Percentiles rank a stretch among this genome's conserved stretches.
These are phyloP conservation scores for Vannuccia rotundouncinata DNA, from an alignment of 2,888 invertebrate species.

Conservation along the genomic window DNA sequence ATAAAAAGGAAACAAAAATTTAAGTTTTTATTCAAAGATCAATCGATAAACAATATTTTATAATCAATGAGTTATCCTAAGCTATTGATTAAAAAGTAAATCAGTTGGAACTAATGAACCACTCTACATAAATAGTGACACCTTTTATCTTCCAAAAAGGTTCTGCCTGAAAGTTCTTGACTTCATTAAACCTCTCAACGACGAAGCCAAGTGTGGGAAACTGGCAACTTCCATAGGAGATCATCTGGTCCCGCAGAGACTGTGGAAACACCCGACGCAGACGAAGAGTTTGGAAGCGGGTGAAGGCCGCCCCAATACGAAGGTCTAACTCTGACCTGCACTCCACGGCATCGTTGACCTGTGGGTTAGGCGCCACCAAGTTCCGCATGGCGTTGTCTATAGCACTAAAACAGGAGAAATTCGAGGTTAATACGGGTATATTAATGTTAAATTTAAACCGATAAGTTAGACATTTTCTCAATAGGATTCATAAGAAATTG, in stretches of 20 bases:
- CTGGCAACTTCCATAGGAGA: slow-evolving; percentile 97
- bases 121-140: not conserved
- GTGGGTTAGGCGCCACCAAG: slow-evolving; percentile 71
- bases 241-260: slow-evolving; percentile 65
- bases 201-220: slow-evolving; percentile 99
- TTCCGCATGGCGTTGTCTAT: slow-evolving; percentile 72
- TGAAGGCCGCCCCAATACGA: slow-evolving; percentile 92
- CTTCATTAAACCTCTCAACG: slow-evolving; percentile 85
- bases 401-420: slow-evolving; percentile 62
- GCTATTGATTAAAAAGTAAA: too few relatives aligned
- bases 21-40: too few relatives aligned
- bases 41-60: too few relatives aligned
- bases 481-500: too few relatives aligned
- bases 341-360: slow-evolving; percentile 83
- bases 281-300: slow-evolving; percentile 87
- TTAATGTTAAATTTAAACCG: too few relatives aligned
- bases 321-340: slow-evolving; percentile 81
- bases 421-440: slow-evolving; percentile 14
- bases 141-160: slow-evolving; percentile 81
- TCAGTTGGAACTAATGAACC: too few relatives aligned
- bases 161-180: slow-evolving; percentile 82
- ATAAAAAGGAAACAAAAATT: too few relatives aligned
- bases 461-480: too few relatives aligned
- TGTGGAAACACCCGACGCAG: slow-evolving; percentile 64
- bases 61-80: too few relatives aligned